Base-by-base conservation (phyloP, 1,140 invertebrate species). In the Ephestia elutella region DNA sequence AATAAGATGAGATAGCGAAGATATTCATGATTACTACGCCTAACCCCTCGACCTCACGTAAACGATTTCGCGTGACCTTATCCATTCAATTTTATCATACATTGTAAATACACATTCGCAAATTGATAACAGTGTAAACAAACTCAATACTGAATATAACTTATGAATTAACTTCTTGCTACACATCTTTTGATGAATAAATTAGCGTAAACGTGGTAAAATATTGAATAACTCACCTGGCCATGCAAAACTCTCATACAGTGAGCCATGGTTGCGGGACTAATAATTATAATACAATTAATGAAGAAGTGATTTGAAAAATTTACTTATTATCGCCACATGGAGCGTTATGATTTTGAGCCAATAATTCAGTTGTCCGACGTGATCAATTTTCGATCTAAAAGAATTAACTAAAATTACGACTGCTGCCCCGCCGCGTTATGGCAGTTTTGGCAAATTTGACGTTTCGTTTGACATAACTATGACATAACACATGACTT, bases 181-280 rank as follows among this genome's bases (percentile, higher is more conserved):
- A 5, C n/a, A 8, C 15, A 44, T 15, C 1, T 53, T 53, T 25
- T n/a, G 15, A 50, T 49, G 38, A 55, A 55, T 50, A 4, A 61
- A 54, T 73, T 54, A 53, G 44, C 48, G 65, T 20, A 70, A 71
- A 75, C 66, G 73, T 75, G 72, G 63, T 71, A 73, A 61, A 63
- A 56, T 65, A 60, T 56, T 64, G 65, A 64, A 51, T 49, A 70
- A 74, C 89, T 86, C 91, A 93, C 93, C 90, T 93, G 93, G 89
- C 92, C 91, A 90, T 92, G 92, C 88, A 93, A 91, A 91, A 93
- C 92, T 91, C 92, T 89, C 70, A 90, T 90, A 91, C 92, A 93
- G 90, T 93, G 92, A 82, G 92, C 93, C 93, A 94, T 94, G 89
- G 86, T 90, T 86, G 81, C 73, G 59, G 79, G 85, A 86, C 83